Percentiles rank a stretch among this genome's conserved stretches.
Evolutionary conservation across 1,140 invertebrate genomes (phyloP).

Genomic region (Drosophila bocki): DNA sequence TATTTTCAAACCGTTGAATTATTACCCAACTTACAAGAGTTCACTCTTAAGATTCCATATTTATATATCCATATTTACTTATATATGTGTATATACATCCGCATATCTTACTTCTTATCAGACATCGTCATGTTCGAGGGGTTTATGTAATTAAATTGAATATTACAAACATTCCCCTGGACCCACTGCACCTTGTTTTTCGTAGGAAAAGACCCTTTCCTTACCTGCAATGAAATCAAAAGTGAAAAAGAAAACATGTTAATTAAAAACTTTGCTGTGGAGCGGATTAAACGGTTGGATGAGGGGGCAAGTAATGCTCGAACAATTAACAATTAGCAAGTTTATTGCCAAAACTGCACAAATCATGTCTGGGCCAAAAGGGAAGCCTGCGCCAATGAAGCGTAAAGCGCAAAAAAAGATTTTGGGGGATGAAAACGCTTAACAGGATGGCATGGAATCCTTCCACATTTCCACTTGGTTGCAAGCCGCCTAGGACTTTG

Average conservation of each 20-base stretch:
- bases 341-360: constrained; percentile 67
- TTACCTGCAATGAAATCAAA: constrained; percentile 71
- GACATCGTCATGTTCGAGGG: constrained; percentile 2
- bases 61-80: background rate
- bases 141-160: too few species aligned
- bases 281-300: constrained; percentile 17
- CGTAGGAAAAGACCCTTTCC: constrained; percentile 5
- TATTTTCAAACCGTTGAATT: too few species aligned
- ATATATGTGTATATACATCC: background rate
- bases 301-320: constrained; percentile 25
- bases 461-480: constrained; percentile 24
- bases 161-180: constrained; percentile 15
- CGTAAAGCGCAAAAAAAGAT: constrained; percentile 13
- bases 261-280: constrained; percentile 61
- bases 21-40: background rate
- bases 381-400: constrained; percentile 37
- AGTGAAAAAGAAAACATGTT: constrained; percentile 69
- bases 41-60: background rate
- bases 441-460: constrained; percentile 3
- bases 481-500: background rate
- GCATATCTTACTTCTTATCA: constrained; percentile 24
- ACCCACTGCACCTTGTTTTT: background rate
- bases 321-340: constrained; percentile 76
- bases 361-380: constrained; percentile 60
- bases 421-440: constrained; percentile 14